Conservation (phyloP, 2,888 invertebrate species). For the Eledone cirrhosa region DNA sequence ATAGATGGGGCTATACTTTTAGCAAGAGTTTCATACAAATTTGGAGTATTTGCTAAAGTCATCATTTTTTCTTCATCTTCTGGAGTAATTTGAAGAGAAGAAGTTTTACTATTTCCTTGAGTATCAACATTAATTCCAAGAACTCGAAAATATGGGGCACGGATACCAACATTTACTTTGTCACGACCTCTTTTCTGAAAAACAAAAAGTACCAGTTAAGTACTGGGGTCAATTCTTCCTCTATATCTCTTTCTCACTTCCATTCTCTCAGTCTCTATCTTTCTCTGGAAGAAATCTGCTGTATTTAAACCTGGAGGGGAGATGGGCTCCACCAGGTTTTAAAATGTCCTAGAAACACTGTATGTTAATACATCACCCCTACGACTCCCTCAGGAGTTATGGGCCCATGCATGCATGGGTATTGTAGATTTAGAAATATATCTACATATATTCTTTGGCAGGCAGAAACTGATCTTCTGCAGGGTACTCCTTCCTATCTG, state of each 20-base stretch:
- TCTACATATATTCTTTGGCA: neutral
- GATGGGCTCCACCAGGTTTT: too few species aligned
- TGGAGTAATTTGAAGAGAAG: conserved; percentile 58
- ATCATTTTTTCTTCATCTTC: conserved; percentile 82
- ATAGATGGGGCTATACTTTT: conserved; percentile 96
- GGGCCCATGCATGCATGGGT: neutral
- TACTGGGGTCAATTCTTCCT: too few species aligned
- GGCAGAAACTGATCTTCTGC: too few species aligned
- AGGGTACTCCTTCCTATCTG: too few species aligned
- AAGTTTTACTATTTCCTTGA: conserved; percentile 62
- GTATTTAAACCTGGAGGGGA: too few species aligned
- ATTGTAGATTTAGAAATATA: neutral
- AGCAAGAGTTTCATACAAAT: conserved; percentile 88
- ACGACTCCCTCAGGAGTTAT: too few species aligned
- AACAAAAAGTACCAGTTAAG: neutral
- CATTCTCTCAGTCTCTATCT: too few species aligned
- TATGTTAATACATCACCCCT: too few species aligned
- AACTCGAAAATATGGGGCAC: conserved; percentile 92
- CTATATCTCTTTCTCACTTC: too few species aligned
- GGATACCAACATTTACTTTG: conserved; percentile 80
- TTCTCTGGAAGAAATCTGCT: too few species aligned
- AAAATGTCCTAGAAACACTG: too few species aligned
- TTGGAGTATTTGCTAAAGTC: conserved; percentile 82
- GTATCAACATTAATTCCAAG: conserved; percentile 90
- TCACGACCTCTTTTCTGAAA: conserved; percentile 74